These are phyloP conservation scores for Papilio machaon DNA, from an alignment of 1,140 invertebrate species.

Conservation along the genomic window DNA sequence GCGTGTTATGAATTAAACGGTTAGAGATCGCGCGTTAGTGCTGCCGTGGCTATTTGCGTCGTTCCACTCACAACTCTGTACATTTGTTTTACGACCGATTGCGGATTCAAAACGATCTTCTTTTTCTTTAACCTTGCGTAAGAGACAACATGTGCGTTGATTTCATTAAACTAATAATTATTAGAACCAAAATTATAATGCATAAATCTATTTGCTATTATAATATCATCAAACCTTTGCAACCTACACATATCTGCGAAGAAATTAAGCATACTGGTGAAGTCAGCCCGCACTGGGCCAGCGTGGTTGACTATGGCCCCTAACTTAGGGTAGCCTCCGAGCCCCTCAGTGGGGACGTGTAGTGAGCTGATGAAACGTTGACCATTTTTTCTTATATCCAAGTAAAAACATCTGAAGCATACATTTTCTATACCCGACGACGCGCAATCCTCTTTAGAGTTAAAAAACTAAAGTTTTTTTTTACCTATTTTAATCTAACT, in stretches of 20 bases:
- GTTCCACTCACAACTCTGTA: slow-evolving; percentile 18
- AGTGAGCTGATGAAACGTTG: too few species aligned
- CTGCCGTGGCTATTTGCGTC: slow-evolving; percentile 7
- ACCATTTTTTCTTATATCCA: neutral
- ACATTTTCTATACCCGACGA: neutral
- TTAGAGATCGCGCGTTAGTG: slow-evolving; percentile 7
- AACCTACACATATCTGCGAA: too few species aligned
- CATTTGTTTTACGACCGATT: slow-evolving; percentile 25
- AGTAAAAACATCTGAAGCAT: neutral
- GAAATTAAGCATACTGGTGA: too few species aligned
- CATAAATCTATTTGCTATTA: too few species aligned
- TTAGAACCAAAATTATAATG: too few species aligned
- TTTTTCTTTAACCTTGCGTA: slow-evolving; percentile 28
- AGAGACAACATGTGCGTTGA: slow-evolving; percentile 3
- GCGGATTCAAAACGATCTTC: slow-evolving; percentile 22
- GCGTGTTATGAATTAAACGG: neutral
- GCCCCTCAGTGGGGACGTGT: too few species aligned
- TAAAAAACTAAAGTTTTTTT: neutral
- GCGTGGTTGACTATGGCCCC: too few species aligned
- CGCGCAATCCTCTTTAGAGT: neutral
- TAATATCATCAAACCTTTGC: too few species aligned
- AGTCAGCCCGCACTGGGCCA: too few species aligned
- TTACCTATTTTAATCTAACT: too few species aligned
- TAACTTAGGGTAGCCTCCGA: too few species aligned
- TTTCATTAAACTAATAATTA: neutral